Conservation (phyloP, 2,888 invertebrate genomes). For the Cetonia aurata region DNA sequence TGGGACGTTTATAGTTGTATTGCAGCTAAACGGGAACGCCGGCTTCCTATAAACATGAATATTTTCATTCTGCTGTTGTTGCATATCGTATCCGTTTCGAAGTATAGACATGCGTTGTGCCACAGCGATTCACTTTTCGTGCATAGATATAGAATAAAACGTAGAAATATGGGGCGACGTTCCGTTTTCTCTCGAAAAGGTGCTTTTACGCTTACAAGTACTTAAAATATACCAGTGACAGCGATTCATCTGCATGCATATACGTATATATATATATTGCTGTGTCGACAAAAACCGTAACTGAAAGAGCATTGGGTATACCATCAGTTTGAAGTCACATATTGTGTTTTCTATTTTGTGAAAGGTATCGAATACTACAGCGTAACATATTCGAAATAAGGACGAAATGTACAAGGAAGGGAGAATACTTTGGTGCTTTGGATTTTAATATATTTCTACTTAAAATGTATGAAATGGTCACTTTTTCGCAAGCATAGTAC, state of each 20-base stretch:
- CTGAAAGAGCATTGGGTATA: no score
- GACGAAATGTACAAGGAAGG: no score
- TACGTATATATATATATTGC: neutral
- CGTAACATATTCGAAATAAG: no score
- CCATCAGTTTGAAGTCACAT: neutral
- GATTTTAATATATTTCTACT: no score
- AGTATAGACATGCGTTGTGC: neutral
- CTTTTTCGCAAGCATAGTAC: no score
- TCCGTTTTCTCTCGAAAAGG: constrained; percentile 5
- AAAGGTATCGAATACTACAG: neutral
- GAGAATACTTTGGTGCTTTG: no score
- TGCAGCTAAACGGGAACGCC: neutral
- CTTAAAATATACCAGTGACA: constrained; percentile 7
- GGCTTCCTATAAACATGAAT: constrained; percentile 7
- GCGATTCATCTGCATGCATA: no score
- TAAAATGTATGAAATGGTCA: no score
- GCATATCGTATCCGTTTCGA: constrained; percentile 19
- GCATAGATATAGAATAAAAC: neutral
- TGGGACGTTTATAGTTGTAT: constrained; percentile 6
- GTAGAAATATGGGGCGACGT: neutral
- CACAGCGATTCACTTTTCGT: constrained; percentile 1
- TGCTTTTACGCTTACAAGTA: neutral
- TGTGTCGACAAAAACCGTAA: neutral
- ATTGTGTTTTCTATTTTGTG: neutral
- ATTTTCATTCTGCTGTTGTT: constrained; percentile 23